Conservation (phyloP, 2,888 invertebrate genomes). For the Epirrhoe alternata region DNA sequence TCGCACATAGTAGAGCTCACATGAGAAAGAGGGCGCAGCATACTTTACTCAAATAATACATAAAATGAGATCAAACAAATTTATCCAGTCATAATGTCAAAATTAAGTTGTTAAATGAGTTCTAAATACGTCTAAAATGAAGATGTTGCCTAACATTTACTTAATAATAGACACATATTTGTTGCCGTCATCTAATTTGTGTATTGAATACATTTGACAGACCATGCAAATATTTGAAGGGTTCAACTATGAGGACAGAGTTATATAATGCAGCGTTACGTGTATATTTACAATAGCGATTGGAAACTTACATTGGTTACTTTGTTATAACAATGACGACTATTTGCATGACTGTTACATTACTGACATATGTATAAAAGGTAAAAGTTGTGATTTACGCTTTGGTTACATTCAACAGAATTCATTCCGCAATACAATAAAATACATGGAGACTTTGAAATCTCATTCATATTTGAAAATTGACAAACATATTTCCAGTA, state of each 20-base stretch:
- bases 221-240: slow-evolving; percentile 33
- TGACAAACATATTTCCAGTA: slow-evolving; percentile 56
- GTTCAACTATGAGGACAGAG: slow-evolving; percentile 17
- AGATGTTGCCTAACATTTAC: slow-evolving; percentile 25
- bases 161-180: slow-evolving; percentile 31
- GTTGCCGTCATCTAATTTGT: slow-evolving; percentile 35
- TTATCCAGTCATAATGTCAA: slow-evolving; percentile 66
- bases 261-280: slow-evolving; percentile 26
- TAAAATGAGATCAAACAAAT: slow-evolving; percentile 78
- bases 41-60: slow-evolving; percentile 66
- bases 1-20: slow-evolving; percentile 26
- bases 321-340: slow-evolving; percentile 16
- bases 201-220: slow-evolving; percentile 40
- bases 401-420: slow-evolving; percentile 56
- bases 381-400: slow-evolving; percentile 44
- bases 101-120: slow-evolving; percentile 61
- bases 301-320: slow-evolving; percentile 24
- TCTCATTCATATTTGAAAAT: slow-evolving; percentile 57
- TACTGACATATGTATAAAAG: slow-evolving; percentile 35
- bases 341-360: slow-evolving; percentile 32
- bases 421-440: slow-evolving; percentile 45
- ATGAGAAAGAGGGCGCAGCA: slow-evolving; percentile 33
- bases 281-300: slow-evolving; percentile 39
- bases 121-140: slow-evolving; percentile 55
- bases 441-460: slow-evolving; percentile 48